Evolutionary conservation across 2,113 vertebrate genomes (phyloP), one percentile per base, ranked within the genome.

Genomic region (Prolemur simus): DNA sequence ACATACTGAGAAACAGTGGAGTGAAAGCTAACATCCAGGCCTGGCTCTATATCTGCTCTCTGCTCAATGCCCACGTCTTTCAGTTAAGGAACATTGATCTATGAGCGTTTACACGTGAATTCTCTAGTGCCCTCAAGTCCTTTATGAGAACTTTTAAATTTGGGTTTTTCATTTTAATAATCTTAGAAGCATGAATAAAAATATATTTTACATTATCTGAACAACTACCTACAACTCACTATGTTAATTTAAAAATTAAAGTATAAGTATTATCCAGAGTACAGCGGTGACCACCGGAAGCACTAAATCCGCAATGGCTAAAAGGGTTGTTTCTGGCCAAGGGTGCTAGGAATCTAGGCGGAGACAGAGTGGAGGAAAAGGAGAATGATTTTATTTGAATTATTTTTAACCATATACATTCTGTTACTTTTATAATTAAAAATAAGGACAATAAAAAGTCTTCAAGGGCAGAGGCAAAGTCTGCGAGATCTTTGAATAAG

Each of bases 351-450:
- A 4, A 54, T 11, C 54, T 32, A 54, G 25, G 37, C 25, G 10
- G 15, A 49, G 77, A 17, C 3, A 4, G 11, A 18, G 17, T 39
- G 2, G 39, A 84, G n/a, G 64, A 78, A 10, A 84, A 8, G 34
- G 39, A 64, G 17, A 68, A 8, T 42, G 11, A 29, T 34, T 82
- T 74, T 64, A 47, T 60, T 37, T 32, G 27, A 87, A 82, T 76
- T 88, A 58, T 83, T 54, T 80, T 73, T 78, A 87, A 52, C 68
- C 32, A 94, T 27, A 25, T 73, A 34, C 29, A 47, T 20, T 83
- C 32, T 81, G 52, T 63, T 81, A 68, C 54, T 95, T 86, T 83
- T 69, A 60, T 39, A 84, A 69, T 85, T 73, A 93, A 88, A 81
- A 34, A 45, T 34, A 83, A 90, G 12, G 58, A 71, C 13, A 47